Conservation (phyloP, 1,140 invertebrate genomes). For the Amphibalanus amphitrite region DNA sequence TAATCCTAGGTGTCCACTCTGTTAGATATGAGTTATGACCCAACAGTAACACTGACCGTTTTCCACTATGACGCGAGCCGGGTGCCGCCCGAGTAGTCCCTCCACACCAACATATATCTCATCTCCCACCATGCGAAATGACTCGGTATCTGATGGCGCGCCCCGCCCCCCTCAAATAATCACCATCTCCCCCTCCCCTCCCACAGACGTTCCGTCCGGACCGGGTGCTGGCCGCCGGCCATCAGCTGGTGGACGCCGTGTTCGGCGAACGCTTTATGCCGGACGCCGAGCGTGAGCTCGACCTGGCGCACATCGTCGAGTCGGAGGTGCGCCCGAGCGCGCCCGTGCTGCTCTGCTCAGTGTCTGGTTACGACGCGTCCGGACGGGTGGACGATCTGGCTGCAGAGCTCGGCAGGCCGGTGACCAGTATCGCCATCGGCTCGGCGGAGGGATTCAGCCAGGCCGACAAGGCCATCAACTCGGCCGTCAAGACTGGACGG, state of each 20-base stretch:
- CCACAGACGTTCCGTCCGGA: conserved; percentile 62
- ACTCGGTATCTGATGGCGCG: no score
- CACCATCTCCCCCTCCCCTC: no score
- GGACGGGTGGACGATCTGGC: conserved; percentile 93
- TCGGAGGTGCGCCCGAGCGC: conserved; percentile 76
- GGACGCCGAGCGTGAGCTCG: conserved; percentile 77
- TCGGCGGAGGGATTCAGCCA: conserved; percentile 99
- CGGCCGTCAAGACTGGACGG: conserved; percentile 85
- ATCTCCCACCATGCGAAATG: no score
- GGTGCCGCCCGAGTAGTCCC: no score
- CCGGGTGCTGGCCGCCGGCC: conserved; percentile 74
- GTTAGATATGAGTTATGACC: no score
- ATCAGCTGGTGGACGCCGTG: conserved; percentile 61
- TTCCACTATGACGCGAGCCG: no score
- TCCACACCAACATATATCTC: no score
- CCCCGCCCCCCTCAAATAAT: no score
- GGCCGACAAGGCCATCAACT: conserved; percentile 91
- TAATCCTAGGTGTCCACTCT: no score
- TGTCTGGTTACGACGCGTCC: conserved; percentile 94
- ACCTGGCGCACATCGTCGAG: conserved; percentile 71
- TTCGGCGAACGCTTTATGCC: conserved; percentile 70
- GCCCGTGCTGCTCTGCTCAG: conserved; percentile 88
- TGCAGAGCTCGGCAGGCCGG: conserved; percentile 75
- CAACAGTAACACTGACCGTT: no score
- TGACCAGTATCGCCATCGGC: conserved; percentile 95